Conservation (phyloP, 1,140 invertebrate species). For the Popillia japonica region DNA sequence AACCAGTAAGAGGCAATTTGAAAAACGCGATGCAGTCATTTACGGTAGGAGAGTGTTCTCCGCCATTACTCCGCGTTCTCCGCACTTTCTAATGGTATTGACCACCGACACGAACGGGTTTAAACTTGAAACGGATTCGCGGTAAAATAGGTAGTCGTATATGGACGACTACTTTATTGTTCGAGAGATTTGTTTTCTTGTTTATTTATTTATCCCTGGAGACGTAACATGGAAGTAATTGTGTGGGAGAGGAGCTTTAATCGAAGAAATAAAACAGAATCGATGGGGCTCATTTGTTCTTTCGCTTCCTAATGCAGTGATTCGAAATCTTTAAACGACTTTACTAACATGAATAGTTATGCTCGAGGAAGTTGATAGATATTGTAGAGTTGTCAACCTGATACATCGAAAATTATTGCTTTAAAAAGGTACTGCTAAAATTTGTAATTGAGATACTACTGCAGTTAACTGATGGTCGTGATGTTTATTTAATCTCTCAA, state of each 20-base stretch:
- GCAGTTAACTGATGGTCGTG: too few species aligned
- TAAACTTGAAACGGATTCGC: slow-evolving; percentile 29
- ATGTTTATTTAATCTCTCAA: too few species aligned
- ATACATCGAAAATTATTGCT: too few species aligned
- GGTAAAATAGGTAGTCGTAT: too few species aligned
- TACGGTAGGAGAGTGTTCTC: slow-evolving; percentile 41
- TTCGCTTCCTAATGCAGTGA: too few species aligned
- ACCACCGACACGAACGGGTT: slow-evolving; percentile 17
- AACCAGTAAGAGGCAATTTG: slow-evolving; percentile 42
- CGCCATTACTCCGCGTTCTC: slow-evolving; percentile 38
- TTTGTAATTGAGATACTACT: too few species aligned
- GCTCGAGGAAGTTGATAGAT: too few species aligned
- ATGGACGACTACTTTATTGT: not conserved
- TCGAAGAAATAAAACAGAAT: not conserved
- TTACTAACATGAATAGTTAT: too few species aligned
- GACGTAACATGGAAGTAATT: not conserved
- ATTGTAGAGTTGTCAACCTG: too few species aligned
- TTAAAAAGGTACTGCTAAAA: too few species aligned
- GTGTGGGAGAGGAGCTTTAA: not conserved
- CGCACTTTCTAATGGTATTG: slow-evolving; percentile 3
- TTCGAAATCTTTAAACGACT: too few species aligned
- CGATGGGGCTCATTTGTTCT: not conserved
- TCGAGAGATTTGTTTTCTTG: not conserved
- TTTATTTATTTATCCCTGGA: not conserved
- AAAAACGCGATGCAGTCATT: slow-evolving; percentile 46